Percentiles rank a stretch among this genome's conserved stretches.
phyloP scores from a whole-genome alignment of 2,797 vertebrate genomes.

The Rhynchotus rufescens region DNA sequence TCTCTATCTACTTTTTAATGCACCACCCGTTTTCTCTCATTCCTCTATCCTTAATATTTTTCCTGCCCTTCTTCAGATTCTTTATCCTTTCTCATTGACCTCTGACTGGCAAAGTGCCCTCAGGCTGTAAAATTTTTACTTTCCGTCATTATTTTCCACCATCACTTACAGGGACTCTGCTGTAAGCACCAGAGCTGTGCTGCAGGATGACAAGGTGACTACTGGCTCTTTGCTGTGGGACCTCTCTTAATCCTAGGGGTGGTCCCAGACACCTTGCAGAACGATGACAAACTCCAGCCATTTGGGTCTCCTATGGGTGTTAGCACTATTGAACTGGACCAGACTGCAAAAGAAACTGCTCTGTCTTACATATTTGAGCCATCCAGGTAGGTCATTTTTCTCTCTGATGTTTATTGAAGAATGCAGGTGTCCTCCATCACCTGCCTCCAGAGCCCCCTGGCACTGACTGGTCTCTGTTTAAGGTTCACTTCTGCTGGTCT shows the following conservation, averaged over 20 bases:
- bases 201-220: not conserved
- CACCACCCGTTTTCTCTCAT: not conserved
- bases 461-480: not conserved
- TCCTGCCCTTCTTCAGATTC: not conserved
- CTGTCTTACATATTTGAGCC: not conserved
- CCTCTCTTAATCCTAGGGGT: not conserved
- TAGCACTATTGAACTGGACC: not conserved
- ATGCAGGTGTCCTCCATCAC: not conserved
- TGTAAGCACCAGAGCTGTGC: not conserved
- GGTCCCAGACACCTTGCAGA: not conserved
- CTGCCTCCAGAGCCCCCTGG: not conserved
- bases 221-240: not conserved
- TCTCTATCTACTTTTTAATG: not conserved
- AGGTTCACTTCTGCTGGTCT: not conserved
- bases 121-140: not conserved
- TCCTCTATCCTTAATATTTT: not conserved
- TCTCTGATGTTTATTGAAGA: slow-evolving; percentile 26
- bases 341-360: not conserved
- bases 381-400: slow-evolving; percentile 9
- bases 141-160: not conserved
- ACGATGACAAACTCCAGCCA: not conserved
- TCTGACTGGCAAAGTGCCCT: not conserved
- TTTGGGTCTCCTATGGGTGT: not conserved
- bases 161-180: not conserved
- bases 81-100: not conserved